Evolutionary conservation across 2,888 invertebrate genomes (phyloP).

Genomic region (Elmis aenea): DNA sequence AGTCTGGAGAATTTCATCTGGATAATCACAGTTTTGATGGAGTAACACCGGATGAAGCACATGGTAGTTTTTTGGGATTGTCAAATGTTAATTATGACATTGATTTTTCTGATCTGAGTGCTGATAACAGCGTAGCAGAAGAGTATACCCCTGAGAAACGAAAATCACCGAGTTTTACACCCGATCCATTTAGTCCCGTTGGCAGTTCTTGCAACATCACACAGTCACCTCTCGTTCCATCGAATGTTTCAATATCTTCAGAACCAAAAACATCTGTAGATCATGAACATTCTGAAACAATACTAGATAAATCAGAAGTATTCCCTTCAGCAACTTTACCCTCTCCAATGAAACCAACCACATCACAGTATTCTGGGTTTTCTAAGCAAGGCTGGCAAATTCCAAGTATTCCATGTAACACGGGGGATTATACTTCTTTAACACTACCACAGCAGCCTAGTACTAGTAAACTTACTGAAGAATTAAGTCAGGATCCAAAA

Average conservation of each 20-base stretch:
- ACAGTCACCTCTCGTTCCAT: constrained; percentile 40
- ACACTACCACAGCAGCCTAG: constrained; percentile 3
- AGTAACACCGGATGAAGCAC: constrained; percentile 56
- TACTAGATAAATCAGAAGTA: constrained; percentile 35
- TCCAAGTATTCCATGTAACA: constrained; percentile 61
- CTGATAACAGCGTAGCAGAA: constrained; percentile 65
- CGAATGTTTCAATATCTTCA: constrained; percentile 14
- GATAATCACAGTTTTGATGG: constrained; percentile 58
- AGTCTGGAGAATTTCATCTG: constrained; percentile 53
- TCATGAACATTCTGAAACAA: constrained; percentile 21
- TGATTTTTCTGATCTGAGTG: constrained; percentile 69
- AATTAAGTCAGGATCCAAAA: too few relatives aligned
- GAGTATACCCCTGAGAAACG: constrained; percentile 43
- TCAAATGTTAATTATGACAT: constrained; percentile 73
- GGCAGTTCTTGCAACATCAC: constrained; percentile 38
- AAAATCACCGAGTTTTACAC: constrained; percentile 37
- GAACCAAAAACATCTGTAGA: constrained; percentile 19
- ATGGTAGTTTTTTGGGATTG: constrained; percentile 56
- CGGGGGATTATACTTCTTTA: constrained; percentile 51
- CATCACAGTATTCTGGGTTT: constrained; percentile 56
- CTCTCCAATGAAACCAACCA: constrained; percentile 38
- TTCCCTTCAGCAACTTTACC: constrained; percentile 34
- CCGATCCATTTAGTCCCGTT: constrained; percentile 56
- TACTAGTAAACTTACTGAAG: too few relatives aligned
- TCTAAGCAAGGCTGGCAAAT: constrained; percentile 57